Percentiles rank a stretch among this genome's conserved stretches.
Conservation (phyloP, 2,888 invertebrate species). For the Mythimna pallens region DNA sequence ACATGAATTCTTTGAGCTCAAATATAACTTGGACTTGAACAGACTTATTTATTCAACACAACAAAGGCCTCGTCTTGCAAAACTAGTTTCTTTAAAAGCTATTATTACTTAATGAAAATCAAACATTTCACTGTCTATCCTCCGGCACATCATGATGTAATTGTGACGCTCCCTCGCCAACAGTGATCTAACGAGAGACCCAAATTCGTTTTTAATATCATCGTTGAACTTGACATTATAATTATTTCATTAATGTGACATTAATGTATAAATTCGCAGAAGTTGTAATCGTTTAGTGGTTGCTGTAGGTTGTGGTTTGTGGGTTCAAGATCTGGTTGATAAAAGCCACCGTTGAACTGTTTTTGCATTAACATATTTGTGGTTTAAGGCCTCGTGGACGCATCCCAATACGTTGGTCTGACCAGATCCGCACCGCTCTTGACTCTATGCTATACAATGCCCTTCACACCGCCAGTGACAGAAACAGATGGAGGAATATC, state of each 20-base stretch:
- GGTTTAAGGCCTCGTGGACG: too few relatives aligned
- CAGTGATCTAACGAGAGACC: conserved; percentile 18
- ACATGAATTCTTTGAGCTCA: neutral
- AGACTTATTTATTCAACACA: conserved; percentile 8
- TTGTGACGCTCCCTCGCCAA: conserved; percentile 1
- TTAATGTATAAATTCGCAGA: conserved; percentile 32
- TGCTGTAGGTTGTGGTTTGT: conserved; percentile 24
- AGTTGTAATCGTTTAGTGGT: conserved; percentile 25
- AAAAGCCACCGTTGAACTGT: neutral
- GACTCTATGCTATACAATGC: too few relatives aligned
- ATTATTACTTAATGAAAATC: conserved; percentile 28
- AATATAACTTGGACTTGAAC: conserved; percentile 3
- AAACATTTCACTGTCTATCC: conserved; percentile 33
- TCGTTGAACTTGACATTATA: conserved; percentile 62
- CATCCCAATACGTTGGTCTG: too few relatives aligned
- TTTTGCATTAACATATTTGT: neutral
- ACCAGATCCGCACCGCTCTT: too few relatives aligned
- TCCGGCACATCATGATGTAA: conserved; percentile 37
- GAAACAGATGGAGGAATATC: too few relatives aligned
- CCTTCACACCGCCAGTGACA: too few relatives aligned
- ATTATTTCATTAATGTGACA: conserved; percentile 37
- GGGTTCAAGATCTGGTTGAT: neutral
- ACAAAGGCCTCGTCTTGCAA: conserved; percentile 23
- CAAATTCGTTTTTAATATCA: conserved; percentile 55
- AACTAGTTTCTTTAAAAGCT: conserved; percentile 35